Evolutionary conservation across 2,888 invertebrate genomes (phyloP), one percentile per base, ranked within the genome.

Genomic region (Trimorus sp.): DNA sequence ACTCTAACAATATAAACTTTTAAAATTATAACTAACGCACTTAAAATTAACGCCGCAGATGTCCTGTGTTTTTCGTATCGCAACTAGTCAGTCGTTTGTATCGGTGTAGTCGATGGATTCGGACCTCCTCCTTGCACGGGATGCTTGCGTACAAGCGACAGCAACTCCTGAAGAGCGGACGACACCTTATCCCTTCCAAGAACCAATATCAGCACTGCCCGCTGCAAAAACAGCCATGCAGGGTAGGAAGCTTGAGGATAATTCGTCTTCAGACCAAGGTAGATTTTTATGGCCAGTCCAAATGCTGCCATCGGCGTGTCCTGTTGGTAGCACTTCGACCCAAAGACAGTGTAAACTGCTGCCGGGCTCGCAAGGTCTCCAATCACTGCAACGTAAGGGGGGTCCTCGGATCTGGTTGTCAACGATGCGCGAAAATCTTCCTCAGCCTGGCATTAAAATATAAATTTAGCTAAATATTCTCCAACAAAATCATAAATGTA

Each of bases 361-460:
- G 59, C 38, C 12, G 59, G 49, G 38, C 59, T 14, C 0, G 7
- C 36, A 8, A 70, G 8, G 51, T 49, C 14, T 6, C 60, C 60
- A 42, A 60, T 38, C 51, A 71, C 53, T 53, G 49, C 70, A 12
- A 71, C 60, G 15, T 8, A 60, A n/a, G 70, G 70, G 11, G 48
- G 49, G 16, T 26, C 15, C 12, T 59, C 8, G 37, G 14, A 12
- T 60, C 51, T 49, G 0, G 2, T 37, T 16, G 48, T 15, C 12
- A 70, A n/a, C n/a, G 5, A 4, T 49, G 40, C 7, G 8, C 14
- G 48, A 4, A 70, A 51, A n/a, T 59, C 59, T 40, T 70, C 70
- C n/a, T 70, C 59, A 40, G 14, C 51, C 70, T 70, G 36, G 8
- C 26, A 26, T 26, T 3, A 26, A 26, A 3, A 26, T 26, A 26